Conservation (phyloP, 2,888 invertebrate species). For the Sesamia inferens region DNA sequence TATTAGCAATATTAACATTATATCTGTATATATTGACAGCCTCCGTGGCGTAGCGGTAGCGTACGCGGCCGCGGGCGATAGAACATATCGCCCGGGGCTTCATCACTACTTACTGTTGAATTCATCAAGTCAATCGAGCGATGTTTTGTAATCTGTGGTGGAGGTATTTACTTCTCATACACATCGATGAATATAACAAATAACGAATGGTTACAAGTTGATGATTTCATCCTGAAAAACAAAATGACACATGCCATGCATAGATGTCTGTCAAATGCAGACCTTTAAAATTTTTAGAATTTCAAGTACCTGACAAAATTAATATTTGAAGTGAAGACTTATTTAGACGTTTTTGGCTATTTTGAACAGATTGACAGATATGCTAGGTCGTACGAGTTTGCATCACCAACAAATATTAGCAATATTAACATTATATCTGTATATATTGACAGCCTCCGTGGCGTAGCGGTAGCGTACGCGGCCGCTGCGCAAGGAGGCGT, state of each 20-base stretch:
- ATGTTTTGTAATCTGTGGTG: conserved; percentile 63
- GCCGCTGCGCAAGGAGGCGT: no score
- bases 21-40: no score
- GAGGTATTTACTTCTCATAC: conserved; percentile 39
- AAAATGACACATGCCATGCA: no score
- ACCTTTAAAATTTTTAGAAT: no score
- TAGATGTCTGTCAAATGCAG: background rate
- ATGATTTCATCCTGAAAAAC: background rate
- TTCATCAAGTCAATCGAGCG: conserved; percentile 73
- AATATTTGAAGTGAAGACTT: background rate
- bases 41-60: no score
- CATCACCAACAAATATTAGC: background rate
- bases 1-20: background rate
- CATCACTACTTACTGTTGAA: conserved; percentile 74
- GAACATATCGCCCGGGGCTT: conserved; percentile 69
- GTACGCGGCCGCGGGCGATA: no score
- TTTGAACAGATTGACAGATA: no score
- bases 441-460: no score
- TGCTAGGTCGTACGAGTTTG: background rate
- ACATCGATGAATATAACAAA: background rate
- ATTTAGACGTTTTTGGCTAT: background rate
- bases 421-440: background rate
- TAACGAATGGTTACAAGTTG: background rate
- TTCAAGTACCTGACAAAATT: no score
- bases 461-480: no score